Percentiles rank a stretch among this genome's conserved stretches.
Conservation (phyloP, 2,797 vertebrate genomes). For the Numenius phaeopus region DNA sequence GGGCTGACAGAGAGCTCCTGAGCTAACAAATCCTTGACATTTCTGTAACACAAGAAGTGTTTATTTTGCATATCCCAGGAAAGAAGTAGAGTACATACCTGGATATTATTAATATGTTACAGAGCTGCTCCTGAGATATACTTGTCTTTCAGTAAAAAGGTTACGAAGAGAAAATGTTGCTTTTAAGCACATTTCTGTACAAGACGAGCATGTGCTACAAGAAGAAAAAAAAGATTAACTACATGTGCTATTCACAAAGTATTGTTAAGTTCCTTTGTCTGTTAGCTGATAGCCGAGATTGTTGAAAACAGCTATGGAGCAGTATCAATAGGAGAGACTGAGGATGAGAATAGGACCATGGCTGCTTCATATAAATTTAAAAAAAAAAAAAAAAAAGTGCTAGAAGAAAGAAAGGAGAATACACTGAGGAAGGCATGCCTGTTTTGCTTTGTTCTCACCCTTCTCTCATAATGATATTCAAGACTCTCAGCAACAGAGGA, state of each 20-base stretch:
- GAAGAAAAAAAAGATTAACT: background rate
- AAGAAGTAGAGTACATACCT: background rate
- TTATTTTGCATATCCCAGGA: background rate
- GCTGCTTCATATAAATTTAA: background rate
- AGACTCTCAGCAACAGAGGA: background rate
- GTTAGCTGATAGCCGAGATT: background rate
- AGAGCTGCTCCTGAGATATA: background rate
- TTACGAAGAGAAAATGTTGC: background rate
- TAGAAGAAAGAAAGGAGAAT: background rate
- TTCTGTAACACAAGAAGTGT: background rate
- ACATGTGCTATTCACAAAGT: background rate
- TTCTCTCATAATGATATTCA: background rate
- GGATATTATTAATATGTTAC: background rate
- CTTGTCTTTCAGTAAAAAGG: background rate
- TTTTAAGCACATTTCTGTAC: background rate
- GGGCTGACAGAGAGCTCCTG: background rate
- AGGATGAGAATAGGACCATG: background rate
- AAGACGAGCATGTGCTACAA: background rate
- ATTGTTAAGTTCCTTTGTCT: background rate
- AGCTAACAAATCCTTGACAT: conserved; percentile 10
- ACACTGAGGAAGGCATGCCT: background rate
- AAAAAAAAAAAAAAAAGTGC: background rate
- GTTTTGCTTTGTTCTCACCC: background rate
- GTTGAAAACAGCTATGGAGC: background rate
- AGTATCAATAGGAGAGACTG: background rate